phyloP scores from a whole-genome alignment of 2,888 invertebrate species.

The Aphodius sticticus region DNA sequence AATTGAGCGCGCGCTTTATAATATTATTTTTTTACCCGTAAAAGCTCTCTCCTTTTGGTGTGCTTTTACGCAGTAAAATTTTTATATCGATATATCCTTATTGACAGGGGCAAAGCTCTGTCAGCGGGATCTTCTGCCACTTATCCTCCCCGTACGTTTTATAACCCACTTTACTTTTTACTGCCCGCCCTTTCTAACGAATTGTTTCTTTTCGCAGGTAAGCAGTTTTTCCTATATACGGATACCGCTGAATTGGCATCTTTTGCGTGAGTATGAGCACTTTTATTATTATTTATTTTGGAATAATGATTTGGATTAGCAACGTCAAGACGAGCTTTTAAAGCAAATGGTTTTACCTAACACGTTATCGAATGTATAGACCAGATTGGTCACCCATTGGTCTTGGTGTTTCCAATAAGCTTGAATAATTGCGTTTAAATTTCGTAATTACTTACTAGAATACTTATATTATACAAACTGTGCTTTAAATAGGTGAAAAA shows the following conservation, averaged over 20 bases:
- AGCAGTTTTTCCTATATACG: conserved; percentile 5
- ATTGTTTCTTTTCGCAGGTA: conserved; percentile 20
- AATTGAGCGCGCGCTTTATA: not conserved
- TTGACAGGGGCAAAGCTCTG: conserved; percentile 16
- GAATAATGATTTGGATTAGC: too few relatives aligned
- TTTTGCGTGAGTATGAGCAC: not conserved
- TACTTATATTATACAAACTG: too few relatives aligned
- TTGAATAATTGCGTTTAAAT: too few relatives aligned
- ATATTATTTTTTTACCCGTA: not conserved
- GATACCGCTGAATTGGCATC: not conserved
- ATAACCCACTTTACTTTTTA: conserved; percentile 21
- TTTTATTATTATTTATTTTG: too few relatives aligned
- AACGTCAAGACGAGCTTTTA: too few relatives aligned
- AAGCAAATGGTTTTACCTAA: too few relatives aligned
- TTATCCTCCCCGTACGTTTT: conserved; percentile 17
- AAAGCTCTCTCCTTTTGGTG: too few relatives aligned
- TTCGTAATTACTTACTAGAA: too few relatives aligned
- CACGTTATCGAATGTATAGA: too few relatives aligned
- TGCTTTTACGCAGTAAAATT: conserved; percentile 7
- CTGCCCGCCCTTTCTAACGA: conserved; percentile 19
- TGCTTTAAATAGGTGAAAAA: too few relatives aligned
- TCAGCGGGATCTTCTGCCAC: conserved; percentile 17
- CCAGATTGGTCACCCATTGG: too few relatives aligned
- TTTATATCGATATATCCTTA: conserved; percentile 19
- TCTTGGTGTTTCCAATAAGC: too few relatives aligned